A percentile compares a stretch with the other conserved stretches of the same genome.
These are phyloP conservation scores for Hyposmocoma kahamanoa DNA, from an alignment of 1,140 invertebrate genomes.

Conservation along the genomic window DNA sequence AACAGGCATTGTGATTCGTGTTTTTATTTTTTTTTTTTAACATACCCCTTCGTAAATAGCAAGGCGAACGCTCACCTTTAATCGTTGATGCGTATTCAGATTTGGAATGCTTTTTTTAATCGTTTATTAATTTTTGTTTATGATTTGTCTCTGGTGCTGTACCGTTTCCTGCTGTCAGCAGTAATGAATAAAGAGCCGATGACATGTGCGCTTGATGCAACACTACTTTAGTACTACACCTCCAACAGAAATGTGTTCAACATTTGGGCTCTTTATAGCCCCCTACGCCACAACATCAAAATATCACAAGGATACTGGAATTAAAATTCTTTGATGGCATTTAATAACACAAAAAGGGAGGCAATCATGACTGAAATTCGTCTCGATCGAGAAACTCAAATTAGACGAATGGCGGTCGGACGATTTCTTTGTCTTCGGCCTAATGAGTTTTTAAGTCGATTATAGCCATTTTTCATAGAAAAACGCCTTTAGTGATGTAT, in stretches of 20 bases:
- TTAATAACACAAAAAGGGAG: constrained; percentile 48
- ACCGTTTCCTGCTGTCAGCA: constrained; percentile 59
- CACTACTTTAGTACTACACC: not conserved
- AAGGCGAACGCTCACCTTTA: constrained; percentile 26
- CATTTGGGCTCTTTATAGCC: not conserved
- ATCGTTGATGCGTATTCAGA: constrained; percentile 54
- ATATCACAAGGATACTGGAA: constrained; percentile 19
- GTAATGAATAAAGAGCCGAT: constrained; percentile 49
- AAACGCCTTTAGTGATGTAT: constrained; percentile 70
- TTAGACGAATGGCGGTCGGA: constrained; percentile 58
- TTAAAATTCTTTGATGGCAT: constrained; percentile 39
- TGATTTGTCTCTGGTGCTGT: constrained; percentile 45
- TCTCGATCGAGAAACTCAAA: constrained; percentile 62
- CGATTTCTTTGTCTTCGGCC: constrained; percentile 64
- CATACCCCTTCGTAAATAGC: constrained; percentile 27
- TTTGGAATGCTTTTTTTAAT: constrained; percentile 44
- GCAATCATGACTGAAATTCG: constrained; percentile 55
- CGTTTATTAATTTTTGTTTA: constrained; percentile 60
- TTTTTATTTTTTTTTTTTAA: constrained; percentile 40
- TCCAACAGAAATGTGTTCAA: not conserved
- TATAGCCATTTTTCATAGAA: constrained; percentile 73
- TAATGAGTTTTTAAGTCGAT: constrained; percentile 74
- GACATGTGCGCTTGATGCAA: constrained; percentile 24
- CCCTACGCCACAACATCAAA: constrained; percentile 6
- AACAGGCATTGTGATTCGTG: constrained; percentile 41